Conservation (phyloP, 2,113 vertebrate genomes). For the Notarius lentiginosus region DNA sequence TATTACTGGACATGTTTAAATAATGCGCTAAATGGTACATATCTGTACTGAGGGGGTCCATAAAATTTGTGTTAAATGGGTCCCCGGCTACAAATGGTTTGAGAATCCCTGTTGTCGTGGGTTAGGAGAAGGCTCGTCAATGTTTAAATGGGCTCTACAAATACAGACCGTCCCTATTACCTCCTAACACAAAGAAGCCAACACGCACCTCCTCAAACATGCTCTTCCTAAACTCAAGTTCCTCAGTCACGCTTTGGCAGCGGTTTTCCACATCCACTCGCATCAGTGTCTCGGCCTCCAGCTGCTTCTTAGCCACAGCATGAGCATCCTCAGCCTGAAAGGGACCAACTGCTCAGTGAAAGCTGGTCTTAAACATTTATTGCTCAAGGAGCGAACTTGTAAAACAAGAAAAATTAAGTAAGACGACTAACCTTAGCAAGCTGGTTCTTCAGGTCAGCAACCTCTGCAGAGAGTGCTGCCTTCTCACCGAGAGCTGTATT, state of each 20-base stretch:
- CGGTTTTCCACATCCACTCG: slow-evolving; percentile 95
- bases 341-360: not conserved
- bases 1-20: not conserved
- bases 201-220: slow-evolving; percentile 89
- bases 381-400: not conserved
- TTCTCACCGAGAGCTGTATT: slow-evolving; percentile 83
- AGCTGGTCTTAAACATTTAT: too few species aligned
- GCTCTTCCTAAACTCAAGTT: slow-evolving; percentile 91
- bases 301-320: slow-evolving; percentile 86
- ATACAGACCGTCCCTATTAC: not conserved
- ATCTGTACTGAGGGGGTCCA: not conserved
- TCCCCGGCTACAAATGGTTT: not conserved
- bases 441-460: slow-evolving; percentile 80
- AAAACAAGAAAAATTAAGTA: not conserved
- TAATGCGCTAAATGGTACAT: not conserved
- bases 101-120: not conserved
- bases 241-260: slow-evolving; percentile 90
- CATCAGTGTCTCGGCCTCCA: slow-evolving; percentile 92
- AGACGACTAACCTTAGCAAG: slow-evolving; percentile 81
- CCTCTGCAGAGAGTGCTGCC: slow-evolving; percentile 75
- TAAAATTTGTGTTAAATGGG: not conserved
- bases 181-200: not conserved
- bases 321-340: slow-evolving; percentile 87
- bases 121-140: not conserved
- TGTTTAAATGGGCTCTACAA: not conserved